Percentiles rank a stretch among this genome's conserved stretches.
Evolutionary conservation across 1,140 invertebrate genomes (phyloP).

Genomic region (Cryptotermes secundus): DNA sequence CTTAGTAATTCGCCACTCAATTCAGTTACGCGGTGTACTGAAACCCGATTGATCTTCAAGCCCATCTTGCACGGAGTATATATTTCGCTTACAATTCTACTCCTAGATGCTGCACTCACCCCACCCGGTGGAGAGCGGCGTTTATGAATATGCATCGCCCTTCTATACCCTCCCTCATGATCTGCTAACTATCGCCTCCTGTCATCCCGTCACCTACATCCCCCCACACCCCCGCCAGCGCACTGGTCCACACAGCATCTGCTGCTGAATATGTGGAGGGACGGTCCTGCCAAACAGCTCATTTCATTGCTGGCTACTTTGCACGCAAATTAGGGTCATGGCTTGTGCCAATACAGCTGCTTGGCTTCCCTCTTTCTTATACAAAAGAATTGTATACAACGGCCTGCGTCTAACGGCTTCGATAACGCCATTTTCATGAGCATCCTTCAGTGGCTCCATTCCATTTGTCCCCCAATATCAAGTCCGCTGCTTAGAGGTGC

Average conservation of each 20-base stretch:
- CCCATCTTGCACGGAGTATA: neutral
- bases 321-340: neutral
- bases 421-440: too few relatives aligned
- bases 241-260: neutral
- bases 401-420: too few relatives aligned
- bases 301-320: neutral
- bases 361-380: neutral
- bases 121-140: neutral
- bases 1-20: too few relatives aligned
- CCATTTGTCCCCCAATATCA: too few relatives aligned
- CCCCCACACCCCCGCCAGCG: neutral
- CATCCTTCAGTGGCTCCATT: too few relatives aligned
- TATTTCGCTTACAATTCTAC: too few relatives aligned
- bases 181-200: neutral
- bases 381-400: too few relatives aligned
- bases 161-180: neutral
- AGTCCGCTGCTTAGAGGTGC: too few relatives aligned
- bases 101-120: too few relatives aligned
- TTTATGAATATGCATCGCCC: neutral
- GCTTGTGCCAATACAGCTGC: neutral
- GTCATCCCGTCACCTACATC: neutral
- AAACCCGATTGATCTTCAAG: too few relatives aligned
- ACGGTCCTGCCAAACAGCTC: neutral
- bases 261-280: neutral
- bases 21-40: too few relatives aligned